A percentile compares a stretch with the other conserved stretches of the same genome.
These are phyloP conservation scores for Dryobates pubescens DNA, from an alignment of 2,797 vertebrate species.

Conservation along the genomic window DNA sequence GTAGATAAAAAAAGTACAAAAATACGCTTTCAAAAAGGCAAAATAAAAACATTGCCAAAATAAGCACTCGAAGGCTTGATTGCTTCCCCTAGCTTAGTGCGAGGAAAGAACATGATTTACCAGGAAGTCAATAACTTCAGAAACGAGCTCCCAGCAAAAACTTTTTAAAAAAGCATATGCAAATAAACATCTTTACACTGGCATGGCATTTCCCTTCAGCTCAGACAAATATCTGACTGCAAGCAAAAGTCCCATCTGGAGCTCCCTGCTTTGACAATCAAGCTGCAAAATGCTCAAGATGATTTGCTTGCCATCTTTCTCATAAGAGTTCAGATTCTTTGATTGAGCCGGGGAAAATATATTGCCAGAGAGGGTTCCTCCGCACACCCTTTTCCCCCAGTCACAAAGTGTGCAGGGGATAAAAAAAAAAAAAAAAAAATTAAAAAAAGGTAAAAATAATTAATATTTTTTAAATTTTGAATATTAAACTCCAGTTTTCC, in stretches of 20 bases:
- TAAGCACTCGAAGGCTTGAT: constrained; percentile 1
- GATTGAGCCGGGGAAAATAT: not conserved
- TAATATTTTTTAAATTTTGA: not conserved
- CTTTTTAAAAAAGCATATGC: not conserved
- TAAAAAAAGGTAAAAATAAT: not conserved
- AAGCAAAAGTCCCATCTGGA: not conserved
- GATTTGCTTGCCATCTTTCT: not conserved
- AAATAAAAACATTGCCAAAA: not conserved
- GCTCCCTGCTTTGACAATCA: not conserved
- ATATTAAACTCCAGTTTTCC: not conserved
- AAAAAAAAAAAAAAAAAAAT: not conserved
- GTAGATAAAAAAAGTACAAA: not conserved
- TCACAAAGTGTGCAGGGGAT: not conserved
- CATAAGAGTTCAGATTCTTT: not conserved
- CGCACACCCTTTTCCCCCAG: not conserved
- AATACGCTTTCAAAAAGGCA: not conserved
- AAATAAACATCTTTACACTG: constrained; percentile 2
- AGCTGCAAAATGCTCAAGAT: not conserved
- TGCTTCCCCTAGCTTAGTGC: not conserved
- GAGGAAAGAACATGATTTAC: constrained; percentile 4
- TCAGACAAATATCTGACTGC: not conserved
- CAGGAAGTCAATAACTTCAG: constrained; percentile 11
- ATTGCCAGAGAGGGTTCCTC: not conserved
- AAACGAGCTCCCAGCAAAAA: not conserved
- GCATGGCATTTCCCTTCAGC: not conserved